These are phyloP conservation scores for Zootermopsis nevadensis DNA, from an alignment of 2,888 invertebrate genomes.

Conservation along the genomic window DNA sequence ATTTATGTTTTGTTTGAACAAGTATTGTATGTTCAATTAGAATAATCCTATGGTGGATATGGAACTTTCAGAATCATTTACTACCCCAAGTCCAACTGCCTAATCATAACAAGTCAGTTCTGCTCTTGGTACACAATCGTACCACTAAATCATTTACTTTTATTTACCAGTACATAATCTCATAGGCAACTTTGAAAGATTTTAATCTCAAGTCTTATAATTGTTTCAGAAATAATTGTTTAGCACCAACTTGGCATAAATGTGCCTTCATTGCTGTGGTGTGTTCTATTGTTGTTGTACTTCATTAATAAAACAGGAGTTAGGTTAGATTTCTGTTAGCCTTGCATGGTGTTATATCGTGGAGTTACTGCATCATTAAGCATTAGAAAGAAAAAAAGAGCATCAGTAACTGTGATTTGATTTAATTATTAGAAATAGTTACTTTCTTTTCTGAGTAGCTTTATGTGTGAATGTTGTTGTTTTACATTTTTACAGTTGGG, in stretches of 20 bases:
- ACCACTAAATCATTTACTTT: too few species aligned
- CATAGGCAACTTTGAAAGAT: too few species aligned
- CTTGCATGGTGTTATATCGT: constrained; percentile 17
- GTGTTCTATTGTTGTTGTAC: neutral
- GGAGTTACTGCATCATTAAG: neutral
- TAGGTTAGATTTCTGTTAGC: neutral
- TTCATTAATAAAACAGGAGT: neutral
- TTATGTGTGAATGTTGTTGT: constrained; percentile 37
- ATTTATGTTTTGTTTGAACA: too few species aligned
- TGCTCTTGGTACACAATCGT: too few species aligned
- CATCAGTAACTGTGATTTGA: neutral
- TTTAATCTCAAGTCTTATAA: too few species aligned
- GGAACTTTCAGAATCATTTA: too few species aligned
- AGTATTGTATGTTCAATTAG: too few species aligned
- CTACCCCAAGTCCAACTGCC: too few species aligned
- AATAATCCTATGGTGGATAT: too few species aligned
- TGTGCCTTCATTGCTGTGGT: neutral
- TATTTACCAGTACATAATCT: too few species aligned
- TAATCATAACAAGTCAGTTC: too few species aligned
- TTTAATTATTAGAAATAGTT: neutral
- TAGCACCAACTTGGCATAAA: neutral
- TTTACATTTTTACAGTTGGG: constrained; percentile 76
- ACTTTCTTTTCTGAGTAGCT: constrained; percentile 33
- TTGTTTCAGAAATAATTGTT: neutral
- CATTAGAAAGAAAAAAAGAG: neutral